These are phyloP conservation scores for Trogon surrucura DNA, from an alignment of 2,113 vertebrate species.

Conservation along the genomic window DNA sequence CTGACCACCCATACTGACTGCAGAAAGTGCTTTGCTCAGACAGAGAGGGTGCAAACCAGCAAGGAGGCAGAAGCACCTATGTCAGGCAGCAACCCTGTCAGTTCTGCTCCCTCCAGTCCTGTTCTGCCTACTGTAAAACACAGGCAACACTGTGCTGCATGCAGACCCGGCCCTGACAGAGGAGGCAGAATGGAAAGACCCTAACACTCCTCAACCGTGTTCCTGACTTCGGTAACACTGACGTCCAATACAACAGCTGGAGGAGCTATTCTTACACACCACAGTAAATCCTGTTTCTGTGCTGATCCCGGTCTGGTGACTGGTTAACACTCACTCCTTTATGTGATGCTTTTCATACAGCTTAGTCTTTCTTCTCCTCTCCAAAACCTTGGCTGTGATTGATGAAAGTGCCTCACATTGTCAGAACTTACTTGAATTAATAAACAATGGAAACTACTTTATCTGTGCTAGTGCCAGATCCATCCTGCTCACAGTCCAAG, in stretches of 20 bases:
- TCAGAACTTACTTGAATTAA: constrained; percentile 36
- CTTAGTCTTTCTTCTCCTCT: neutral
- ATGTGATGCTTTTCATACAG: neutral
- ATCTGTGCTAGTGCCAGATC: neutral
- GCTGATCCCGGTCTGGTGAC: neutral
- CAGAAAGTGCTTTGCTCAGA: neutral
- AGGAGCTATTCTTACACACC: neutral
- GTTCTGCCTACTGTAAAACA: neutral
- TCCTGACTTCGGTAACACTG: neutral
- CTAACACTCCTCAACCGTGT: fast-evolving
- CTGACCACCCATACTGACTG: fast-evolving
- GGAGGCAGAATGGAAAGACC: neutral
- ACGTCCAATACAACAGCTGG: neutral
- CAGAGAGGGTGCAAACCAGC: neutral
- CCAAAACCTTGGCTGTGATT: neutral
- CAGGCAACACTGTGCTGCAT: neutral
- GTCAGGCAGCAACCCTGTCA: neutral
- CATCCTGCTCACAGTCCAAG: neutral
- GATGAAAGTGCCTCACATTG: neutral
- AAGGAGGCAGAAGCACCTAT: fast-evolving
- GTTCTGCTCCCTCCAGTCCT: neutral
- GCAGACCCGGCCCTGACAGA: neutral
- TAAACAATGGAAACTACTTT: constrained; percentile 22
- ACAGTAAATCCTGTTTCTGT: neutral
- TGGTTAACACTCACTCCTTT: neutral